These are phyloP conservation scores for Lepus europaeus DNA, from an alignment of 2,113 vertebrate species.

Conservation along the genomic window DNA sequence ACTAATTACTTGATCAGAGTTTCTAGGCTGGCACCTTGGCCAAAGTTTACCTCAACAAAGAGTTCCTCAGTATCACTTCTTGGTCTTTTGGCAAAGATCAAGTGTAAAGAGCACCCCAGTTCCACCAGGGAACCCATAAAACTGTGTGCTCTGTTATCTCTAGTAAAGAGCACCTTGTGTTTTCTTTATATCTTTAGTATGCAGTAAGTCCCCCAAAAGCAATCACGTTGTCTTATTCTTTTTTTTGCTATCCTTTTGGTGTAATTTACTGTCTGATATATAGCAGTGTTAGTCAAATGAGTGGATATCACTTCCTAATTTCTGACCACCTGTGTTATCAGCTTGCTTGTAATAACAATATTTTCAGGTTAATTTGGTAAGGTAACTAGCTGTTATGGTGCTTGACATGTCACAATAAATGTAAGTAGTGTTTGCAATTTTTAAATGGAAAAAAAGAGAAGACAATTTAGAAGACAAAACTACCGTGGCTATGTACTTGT, in stretches of 20 bases:
- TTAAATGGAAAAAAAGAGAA: not conserved
- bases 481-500: not conserved
- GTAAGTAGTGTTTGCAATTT: slow-evolving; percentile 12
- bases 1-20: slow-evolving; percentile 19
- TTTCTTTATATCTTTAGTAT: slow-evolving; percentile 6
- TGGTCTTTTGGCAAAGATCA: no score
- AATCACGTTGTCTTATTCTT: not conserved
- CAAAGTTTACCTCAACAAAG: not conserved
- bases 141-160: not conserved
- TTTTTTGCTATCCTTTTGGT: not conserved
- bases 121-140: not conserved
- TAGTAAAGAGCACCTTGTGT: not conserved
- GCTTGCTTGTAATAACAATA: slow-evolving; percentile 24
- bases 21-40: not conserved
- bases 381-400: not conserved
- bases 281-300: slow-evolving; percentile 3
- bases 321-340: not conserved
- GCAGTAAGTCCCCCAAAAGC: not conserved
- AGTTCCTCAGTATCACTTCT: not conserved
- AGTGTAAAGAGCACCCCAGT: not conserved
- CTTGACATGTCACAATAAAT: slow-evolving; percentile 14
- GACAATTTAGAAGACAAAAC: slow-evolving; percentile 48
- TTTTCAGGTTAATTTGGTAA: slow-evolving; percentile 24
- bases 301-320: not conserved
- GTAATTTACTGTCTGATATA: not conserved